Evolutionary conservation across 1,140 invertebrate genomes (phyloP).

Genomic region (Drosophila simulans): DNA sequence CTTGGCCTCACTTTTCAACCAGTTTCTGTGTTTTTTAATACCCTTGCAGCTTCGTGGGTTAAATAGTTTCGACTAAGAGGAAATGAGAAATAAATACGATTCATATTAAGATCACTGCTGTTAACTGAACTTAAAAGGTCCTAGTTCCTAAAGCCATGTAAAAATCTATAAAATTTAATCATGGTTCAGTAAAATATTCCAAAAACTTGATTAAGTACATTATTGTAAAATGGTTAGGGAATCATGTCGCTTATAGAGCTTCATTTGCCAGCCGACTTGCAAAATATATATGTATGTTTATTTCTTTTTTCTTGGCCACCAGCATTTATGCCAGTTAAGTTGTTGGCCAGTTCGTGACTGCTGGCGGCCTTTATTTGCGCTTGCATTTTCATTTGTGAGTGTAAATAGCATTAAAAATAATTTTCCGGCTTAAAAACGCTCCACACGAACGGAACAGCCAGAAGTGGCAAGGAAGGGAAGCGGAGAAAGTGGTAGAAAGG

Average conservation of each 20-base stretch:
- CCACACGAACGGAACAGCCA: conserved; percentile 9
- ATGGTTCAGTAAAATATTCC: no score
- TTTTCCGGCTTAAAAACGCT: conserved; percentile 74
- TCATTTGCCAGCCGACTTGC: background rate
- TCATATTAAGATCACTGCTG: no score
- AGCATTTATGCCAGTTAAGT: conserved; percentile 66
- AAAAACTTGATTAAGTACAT: background rate
- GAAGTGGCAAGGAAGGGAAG: background rate
- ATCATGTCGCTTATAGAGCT: background rate
- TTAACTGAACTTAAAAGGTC: no score
- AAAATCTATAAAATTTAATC: no score
- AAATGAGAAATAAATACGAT: no score
- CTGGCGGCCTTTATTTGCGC: conserved; percentile 68
- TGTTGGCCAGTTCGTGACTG: conserved; percentile 71
- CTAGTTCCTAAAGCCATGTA: no score
- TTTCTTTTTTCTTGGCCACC: conserved; percentile 10
- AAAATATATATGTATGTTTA: background rate
- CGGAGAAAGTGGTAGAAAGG: background rate
- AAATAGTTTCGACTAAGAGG: background rate
- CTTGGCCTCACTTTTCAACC: conserved; percentile 12
- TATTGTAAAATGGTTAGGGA: background rate
- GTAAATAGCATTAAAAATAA: conserved; percentile 82
- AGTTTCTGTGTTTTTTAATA: conserved; percentile 20
- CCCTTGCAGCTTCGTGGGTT: background rate
- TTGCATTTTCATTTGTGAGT: conserved; percentile 79